Percentiles rank a stretch among this genome's conserved stretches.
Conservation (phyloP, 2,113 vertebrate genomes). For the Columba livia region DNA sequence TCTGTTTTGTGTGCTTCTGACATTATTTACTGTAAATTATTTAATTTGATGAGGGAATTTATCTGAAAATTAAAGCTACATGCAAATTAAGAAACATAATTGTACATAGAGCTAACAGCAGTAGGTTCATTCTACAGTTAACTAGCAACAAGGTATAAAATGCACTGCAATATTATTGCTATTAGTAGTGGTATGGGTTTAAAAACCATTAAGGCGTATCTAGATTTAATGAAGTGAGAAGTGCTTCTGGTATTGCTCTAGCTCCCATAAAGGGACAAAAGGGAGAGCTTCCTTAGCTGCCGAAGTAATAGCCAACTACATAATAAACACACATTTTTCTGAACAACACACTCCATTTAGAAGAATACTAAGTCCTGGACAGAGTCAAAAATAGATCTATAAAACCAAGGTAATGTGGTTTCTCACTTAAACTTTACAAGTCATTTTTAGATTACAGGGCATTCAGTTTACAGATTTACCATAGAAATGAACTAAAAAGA, state of each 20-base stretch:
- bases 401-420: background rate
- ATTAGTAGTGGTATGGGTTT: background rate
- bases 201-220: background rate
- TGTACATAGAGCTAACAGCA: background rate
- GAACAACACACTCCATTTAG: background rate
- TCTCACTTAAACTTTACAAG: background rate
- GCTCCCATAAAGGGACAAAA: constrained; percentile 21
- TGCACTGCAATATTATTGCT: background rate
- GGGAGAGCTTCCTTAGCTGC: background rate
- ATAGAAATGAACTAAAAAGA: background rate
- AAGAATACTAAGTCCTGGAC: background rate
- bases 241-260: background rate
- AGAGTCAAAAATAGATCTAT: background rate
- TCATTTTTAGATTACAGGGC: background rate
- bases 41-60: background rate
- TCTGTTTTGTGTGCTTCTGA: background rate
- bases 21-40: background rate
- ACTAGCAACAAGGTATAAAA: background rate
- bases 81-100: background rate
- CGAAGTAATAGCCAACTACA: background rate
- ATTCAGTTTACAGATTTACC: background rate
- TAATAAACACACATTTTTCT: background rate
- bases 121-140: background rate
- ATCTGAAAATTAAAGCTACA: background rate
- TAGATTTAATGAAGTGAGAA: constrained; percentile 14